Conservation (phyloP, 64 coral and sea anemone genomes). For the Cladopsammia gracilis region DNA sequence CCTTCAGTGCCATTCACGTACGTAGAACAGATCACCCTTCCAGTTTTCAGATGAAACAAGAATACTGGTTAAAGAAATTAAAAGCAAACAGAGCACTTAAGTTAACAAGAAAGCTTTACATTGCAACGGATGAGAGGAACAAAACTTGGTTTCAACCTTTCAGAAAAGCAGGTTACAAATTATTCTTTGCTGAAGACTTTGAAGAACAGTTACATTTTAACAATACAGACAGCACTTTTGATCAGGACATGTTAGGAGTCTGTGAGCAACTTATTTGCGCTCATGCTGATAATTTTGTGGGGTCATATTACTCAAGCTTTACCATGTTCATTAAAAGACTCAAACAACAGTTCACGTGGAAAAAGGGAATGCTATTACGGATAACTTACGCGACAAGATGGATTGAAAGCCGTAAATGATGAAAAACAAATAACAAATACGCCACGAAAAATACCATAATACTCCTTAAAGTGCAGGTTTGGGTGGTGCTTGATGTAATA, state of each 20-base stretch:
- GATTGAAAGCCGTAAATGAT: too few relatives aligned
- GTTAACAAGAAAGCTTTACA: constrained; percentile 78
- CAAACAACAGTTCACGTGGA: constrained; percentile 69
- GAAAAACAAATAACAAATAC: too few relatives aligned
- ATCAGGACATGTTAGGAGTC: constrained; percentile 84
- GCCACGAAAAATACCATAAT: too few relatives aligned
- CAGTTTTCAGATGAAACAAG: constrained; percentile 35
- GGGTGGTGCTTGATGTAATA: too few relatives aligned
- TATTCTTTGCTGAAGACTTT: constrained; percentile 83
- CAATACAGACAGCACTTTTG: not conserved
- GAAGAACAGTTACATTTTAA: not conserved
- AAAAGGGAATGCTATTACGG: constrained; percentile 39
- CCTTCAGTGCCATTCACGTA: constrained; percentile 87
- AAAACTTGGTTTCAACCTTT: constrained; percentile 88
- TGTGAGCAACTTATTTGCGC: constrained; percentile 93
- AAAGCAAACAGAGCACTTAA: constrained; percentile 37
- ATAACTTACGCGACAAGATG: too few relatives aligned
- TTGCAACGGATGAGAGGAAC: constrained; percentile 93
- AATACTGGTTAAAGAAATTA: constrained; percentile 72
- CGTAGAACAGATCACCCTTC: constrained; percentile 88
- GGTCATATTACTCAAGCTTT: constrained; percentile 94
- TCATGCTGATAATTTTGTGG: constrained; percentile 74
- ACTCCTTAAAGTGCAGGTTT: too few relatives aligned
- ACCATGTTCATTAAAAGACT: constrained; percentile 85
- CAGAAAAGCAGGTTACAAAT: constrained; percentile 76